phyloP scores from a whole-genome alignment of 1,140 invertebrate genomes.

The Samia ricini region DNA sequence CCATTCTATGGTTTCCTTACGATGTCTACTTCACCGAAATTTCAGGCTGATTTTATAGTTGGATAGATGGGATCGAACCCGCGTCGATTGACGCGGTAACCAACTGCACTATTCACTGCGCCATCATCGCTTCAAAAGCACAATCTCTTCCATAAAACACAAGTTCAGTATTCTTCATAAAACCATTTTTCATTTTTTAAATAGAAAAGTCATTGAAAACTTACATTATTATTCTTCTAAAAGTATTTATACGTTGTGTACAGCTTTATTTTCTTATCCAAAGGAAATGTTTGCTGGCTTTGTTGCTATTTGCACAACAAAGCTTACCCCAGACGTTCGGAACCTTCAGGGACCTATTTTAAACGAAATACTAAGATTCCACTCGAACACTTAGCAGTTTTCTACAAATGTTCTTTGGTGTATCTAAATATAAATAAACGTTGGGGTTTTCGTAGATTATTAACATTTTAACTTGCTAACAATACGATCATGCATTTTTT shows the following conservation, averaged over 20 bases:
- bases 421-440: conserved; percentile 2
- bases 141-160: too few relatives aligned
- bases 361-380: conserved; percentile 36
- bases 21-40: too few relatives aligned
- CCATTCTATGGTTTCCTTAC: too few relatives aligned
- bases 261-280: conserved; percentile 47
- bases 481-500: too few relatives aligned
- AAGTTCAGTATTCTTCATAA: too few relatives aligned
- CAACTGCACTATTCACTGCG: too few relatives aligned
- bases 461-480: too few relatives aligned
- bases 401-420: conserved; percentile 28
- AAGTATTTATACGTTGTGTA: conserved; percentile 21
- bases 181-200: conserved; percentile 10
- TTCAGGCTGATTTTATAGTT: too few relatives aligned
- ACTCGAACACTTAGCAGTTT: conserved; percentile 25
- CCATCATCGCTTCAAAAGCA: too few relatives aligned
- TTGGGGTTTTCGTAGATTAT: too few relatives aligned
- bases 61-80: too few relatives aligned
- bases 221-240: not conserved
- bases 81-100: too few relatives aligned
- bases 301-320: conserved; percentile 45
- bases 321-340: conserved; percentile 29
- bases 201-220: conserved; percentile 5
- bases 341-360: conserved; percentile 44
- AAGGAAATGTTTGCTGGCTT: conserved; percentile 34